Evolutionary conservation across 2,797 vertebrate species (phyloP), one percentile per base, ranked within the genome.

Genomic region (Hydrophis major): DNA sequence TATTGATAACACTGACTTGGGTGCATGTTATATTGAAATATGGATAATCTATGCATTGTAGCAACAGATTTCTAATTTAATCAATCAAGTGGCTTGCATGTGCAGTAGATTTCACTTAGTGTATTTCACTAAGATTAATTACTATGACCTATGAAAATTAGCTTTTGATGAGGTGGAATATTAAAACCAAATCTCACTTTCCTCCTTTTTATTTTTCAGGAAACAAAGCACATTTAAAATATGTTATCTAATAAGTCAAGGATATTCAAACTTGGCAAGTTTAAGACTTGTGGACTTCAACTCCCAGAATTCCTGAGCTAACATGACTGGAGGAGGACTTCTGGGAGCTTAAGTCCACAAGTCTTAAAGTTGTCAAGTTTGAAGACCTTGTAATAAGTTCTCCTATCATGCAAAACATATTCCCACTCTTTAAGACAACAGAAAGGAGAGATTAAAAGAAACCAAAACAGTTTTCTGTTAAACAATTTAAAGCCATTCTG

Each of bases 91-190:
- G 92, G 95, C 95, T 97, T 97, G 95, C 97, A 97, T 97, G 97
- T 97, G 97, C 96, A 98, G 95, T 96, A 94, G 96, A 97, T 93
- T 95, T 95, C 97, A 66, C 27, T n/a, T 66, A n/a, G 12, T 97
- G 93, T 96, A 96, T 98, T 97, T 96, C 97, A 97, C 96, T 97
- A 97, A 98, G 97, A 98, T 98, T 98, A 98, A 98, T 98, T 98
- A 97, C 97, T 91, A 94, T 94, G 95, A 97, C 93, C 95, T 94
- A 95, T 94, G 94, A 97, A 97, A 97, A 97, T 60, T 94, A 96
- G 93, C 94, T 96, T 95, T 95, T 92, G 95, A 91, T 96, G 94
- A 97, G 95, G 97, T 97, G 97, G 97, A 97, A 95, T 97, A 97
- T 91, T 96, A 93, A 93, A 95, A 93, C 94, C 91, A 90, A 95